Evolutionary conservation across 1,140 invertebrate species (phyloP), one percentile per base, ranked within the genome.

Genomic region (Luehdorfia chinensis): DNA sequence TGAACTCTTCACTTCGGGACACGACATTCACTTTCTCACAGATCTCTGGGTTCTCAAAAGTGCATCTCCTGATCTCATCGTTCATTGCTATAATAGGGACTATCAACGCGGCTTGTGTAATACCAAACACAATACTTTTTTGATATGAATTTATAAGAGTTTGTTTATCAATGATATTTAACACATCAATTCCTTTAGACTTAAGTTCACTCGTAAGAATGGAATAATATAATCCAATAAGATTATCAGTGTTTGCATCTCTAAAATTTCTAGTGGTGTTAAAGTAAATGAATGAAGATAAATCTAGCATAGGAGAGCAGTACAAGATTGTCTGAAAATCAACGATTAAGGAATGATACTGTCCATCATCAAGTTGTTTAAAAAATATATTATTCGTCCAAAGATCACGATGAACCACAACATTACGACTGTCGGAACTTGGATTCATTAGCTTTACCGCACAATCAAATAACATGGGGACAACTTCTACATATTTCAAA

Each of bases 311-410:
- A 0, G 89, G 88, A 1, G 87, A 75, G 9, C 78, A 70, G 64
- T 89, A 92, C 21, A 90, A 61, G 0, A 86, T 87, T 15, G 92
- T 73, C 69, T 93, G 92, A 44, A 90, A 92, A 61, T 93, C 92
- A 11, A 93, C 84, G 2, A 93, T 55, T 6, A 89, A 78, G 8
- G 89, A 89, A 41, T 75, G 67, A 11, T 41, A 41, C 7, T 47
- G 16, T 5, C 62, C 70, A 43, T 79, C 67, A 2, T 66, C 60
- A 0, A 85, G 66, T 47, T 89, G 89, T 63, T 90, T 91, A 25
- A 90, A 88, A 58, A 93, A 84, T 5, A 92, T 65, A 62, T 93
- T 93, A 55, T 90, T 91, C 1, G 83, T 64, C 90, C 91, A 92
- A 2, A 91, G 54, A 74, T 93, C 90, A 0, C 89, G 88, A 64